Evolutionary conservation across 1,140 invertebrate genomes (phyloP).

Genomic region (Cheumatopsyche charites): DNA sequence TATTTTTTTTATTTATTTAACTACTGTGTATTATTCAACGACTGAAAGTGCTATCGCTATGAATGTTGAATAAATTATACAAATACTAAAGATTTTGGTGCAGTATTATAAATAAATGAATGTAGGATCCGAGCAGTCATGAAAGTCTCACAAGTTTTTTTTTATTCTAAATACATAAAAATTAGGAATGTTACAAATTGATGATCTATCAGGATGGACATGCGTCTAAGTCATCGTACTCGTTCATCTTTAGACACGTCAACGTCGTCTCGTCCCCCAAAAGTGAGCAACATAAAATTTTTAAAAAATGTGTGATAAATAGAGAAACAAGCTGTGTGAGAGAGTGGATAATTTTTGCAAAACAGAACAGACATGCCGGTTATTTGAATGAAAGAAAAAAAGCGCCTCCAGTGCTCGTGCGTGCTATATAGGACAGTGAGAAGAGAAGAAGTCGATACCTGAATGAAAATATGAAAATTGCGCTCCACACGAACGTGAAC

Average conservation of each 20-base stretch:
- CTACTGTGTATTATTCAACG: slow-evolving; percentile 45
- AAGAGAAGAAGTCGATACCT: too few species aligned
- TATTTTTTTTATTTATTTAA: not conserved
- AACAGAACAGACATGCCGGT: slow-evolving; percentile 4
- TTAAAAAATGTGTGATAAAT: slow-evolving; percentile 8
- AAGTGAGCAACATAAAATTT: slow-evolving; percentile 26
- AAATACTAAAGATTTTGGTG: slow-evolving; percentile 44
- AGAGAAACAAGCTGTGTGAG: too few species aligned
- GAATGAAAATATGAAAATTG: too few species aligned
- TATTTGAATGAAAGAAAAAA: not conserved
- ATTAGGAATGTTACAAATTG: slow-evolving; percentile 10
- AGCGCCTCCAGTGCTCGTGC: too few species aligned
- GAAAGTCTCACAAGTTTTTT: not conserved
- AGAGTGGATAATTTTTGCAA: not conserved
- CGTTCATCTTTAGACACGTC: not conserved
- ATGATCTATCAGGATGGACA: slow-evolving; percentile 19
- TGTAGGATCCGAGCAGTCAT: slow-evolving; percentile 22
- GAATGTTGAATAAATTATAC: slow-evolving; percentile 20
- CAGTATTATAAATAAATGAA: slow-evolving; percentile 44
- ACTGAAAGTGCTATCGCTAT: slow-evolving; percentile 44
- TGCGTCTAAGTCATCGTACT: slow-evolving; percentile 11
- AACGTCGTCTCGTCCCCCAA: slow-evolving; percentile 26
- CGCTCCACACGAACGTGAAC: too few species aligned
- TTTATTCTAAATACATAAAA: not conserved
- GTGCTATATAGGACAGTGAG: too few species aligned